A percentile compares a stretch with the other conserved stretches of the same genome.
Conservation (phyloP, 2,888 invertebrate species). For the Xylota segnis region DNA sequence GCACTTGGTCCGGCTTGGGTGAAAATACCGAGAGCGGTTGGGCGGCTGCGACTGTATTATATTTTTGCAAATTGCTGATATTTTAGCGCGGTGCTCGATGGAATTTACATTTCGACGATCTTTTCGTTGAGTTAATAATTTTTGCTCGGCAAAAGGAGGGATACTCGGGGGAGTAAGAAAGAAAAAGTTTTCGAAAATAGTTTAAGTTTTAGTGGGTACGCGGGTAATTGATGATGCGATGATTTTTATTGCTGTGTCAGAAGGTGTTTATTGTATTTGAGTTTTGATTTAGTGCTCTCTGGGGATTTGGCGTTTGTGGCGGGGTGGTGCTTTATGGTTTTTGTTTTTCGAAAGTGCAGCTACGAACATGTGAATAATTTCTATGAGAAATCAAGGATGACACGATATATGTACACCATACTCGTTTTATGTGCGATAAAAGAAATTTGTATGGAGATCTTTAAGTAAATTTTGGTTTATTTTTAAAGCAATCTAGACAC, state of each 20-base stretch:
- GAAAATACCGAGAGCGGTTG: constrained; percentile 15
- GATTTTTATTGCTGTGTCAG: constrained; percentile 65
- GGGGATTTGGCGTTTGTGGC: constrained; percentile 16
- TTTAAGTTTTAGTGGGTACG: constrained; percentile 11
- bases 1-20: constrained; percentile 24
- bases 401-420: not conserved
- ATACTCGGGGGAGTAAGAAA: constrained; percentile 28
- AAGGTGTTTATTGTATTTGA: constrained; percentile 71
- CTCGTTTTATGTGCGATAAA: not conserved
- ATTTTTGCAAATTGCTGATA: constrained; percentile 21
- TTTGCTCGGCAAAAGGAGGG: not conserved
- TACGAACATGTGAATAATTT: constrained; percentile 3
- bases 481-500: not conserved
- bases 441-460: not conserved
- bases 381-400: constrained; percentile 13
- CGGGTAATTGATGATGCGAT: constrained; percentile 70
- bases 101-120: constrained; percentile 13
- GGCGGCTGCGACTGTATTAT: constrained; percentile 30
- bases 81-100: not conserved
- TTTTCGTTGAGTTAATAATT: constrained; percentile 26
- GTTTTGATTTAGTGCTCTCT: constrained; percentile 66
- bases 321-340: constrained; percentile 19
- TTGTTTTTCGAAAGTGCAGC: constrained; percentile 14
- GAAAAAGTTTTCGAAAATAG: constrained; percentile 49
- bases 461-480: constrained; percentile 1